Evolutionary conservation across 35 echinoderm and acorn worm species (phyloP).

Genomic region (Amphiura filiformis): DNA sequence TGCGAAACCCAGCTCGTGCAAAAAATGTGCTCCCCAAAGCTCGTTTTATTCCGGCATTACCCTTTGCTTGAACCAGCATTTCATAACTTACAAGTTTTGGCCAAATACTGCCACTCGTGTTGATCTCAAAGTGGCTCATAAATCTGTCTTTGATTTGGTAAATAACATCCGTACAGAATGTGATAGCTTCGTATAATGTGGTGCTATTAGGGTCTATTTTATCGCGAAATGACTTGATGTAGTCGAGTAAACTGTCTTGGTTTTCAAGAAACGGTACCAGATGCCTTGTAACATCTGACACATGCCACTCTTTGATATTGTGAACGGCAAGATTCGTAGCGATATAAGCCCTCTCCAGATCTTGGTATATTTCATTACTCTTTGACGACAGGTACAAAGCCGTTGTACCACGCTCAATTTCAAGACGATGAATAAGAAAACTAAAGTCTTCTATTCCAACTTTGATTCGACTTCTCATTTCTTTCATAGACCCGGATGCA

Average conservation of each 20-base stretch:
- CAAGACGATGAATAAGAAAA: constrained; percentile 1
- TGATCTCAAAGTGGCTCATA: not conserved
- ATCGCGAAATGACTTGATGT: not conserved
- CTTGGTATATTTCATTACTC: not conserved
- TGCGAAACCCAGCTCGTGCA: constrained; percentile 39
- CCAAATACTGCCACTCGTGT: constrained; percentile 24
- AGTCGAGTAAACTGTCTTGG: not conserved
- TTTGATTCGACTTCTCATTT: not conserved
- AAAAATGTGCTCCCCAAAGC: constrained; percentile 58
- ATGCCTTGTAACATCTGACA: not conserved
- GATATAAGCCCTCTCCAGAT: not conserved
- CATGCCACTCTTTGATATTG: not conserved
- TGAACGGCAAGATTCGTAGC: not conserved
- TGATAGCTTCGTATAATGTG: constrained; percentile 2
- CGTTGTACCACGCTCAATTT: constrained; percentile 19
- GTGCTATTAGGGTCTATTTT: not conserved
- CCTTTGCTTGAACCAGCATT: constrained; percentile 54
- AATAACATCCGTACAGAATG: constrained; percentile 24
- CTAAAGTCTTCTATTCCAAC: constrained; percentile 16
- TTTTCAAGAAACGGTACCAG: not conserved
- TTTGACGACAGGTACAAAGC: constrained; percentile 25
- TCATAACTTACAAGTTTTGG: constrained; percentile 38
- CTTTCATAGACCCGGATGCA: not conserved
- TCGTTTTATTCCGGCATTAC: constrained; percentile 45
- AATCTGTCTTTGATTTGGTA: constrained; percentile 16